Evolutionary conservation across 2,888 invertebrate species (phyloP).

Genomic region (Junonia oenone): DNA sequence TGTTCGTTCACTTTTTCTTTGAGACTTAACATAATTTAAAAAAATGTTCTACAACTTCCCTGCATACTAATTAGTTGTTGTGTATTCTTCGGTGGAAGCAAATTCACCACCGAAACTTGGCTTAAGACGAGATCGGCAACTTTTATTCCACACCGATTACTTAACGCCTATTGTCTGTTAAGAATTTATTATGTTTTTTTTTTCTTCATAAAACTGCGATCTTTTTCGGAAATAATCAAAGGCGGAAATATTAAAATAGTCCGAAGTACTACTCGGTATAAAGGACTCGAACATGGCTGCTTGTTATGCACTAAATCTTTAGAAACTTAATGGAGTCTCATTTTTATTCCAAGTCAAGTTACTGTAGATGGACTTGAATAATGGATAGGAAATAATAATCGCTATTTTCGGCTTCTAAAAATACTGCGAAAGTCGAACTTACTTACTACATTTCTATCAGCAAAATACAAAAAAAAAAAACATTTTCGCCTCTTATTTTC

Average conservation of each 20-base stretch:
- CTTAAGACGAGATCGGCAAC: slow-evolving; percentile 70
- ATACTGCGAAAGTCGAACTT: background rate
- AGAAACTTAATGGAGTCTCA: slow-evolving; percentile 64
- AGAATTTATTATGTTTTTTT: slow-evolving; percentile 29
- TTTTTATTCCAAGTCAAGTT: slow-evolving; percentile 63
- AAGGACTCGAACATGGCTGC: slow-evolving; percentile 41
- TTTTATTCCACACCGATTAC: slow-evolving; percentile 70
- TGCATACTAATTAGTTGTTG: slow-evolving; percentile 79
- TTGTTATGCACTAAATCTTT: slow-evolving; percentile 62
- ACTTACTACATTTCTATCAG: background rate
- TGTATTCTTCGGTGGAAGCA: slow-evolving; percentile 61
- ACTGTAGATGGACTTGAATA: slow-evolving; percentile 39
- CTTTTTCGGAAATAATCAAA: slow-evolving; percentile 34
- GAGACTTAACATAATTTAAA: slow-evolving; percentile 76
- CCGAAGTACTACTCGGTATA: slow-evolving; percentile 33
- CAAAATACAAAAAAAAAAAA: background rate
- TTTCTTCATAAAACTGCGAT: slow-evolving; percentile 3
- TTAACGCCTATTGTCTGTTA: slow-evolving; percentile 40
- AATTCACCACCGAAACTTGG: slow-evolving; percentile 60
- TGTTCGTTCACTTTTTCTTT: slow-evolving; percentile 68
- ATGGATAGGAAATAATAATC: slow-evolving; percentile 54
- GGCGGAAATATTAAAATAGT: slow-evolving; percentile 41
- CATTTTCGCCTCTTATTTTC: too few relatives aligned
- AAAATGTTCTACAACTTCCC: slow-evolving; percentile 69
- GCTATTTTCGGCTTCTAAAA: slow-evolving; percentile 26